Evolutionary conservation across 2,797 vertebrate species (phyloP).

Genomic region (Psittacula derbiana): DNA sequence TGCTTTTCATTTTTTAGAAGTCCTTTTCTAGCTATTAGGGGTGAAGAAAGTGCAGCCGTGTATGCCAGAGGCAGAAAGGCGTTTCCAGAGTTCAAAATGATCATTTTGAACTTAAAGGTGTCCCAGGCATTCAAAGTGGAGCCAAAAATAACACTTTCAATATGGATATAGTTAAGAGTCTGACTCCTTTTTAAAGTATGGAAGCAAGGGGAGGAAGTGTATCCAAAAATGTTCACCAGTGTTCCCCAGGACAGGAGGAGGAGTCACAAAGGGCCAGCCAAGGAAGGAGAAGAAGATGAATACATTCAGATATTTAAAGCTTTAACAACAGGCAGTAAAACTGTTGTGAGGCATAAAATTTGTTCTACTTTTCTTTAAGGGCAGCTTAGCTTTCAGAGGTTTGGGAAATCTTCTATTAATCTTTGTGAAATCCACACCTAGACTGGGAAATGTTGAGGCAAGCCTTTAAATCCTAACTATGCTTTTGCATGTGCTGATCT

Average conservation of each 20-base stretch:
- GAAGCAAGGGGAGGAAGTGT: neutral
- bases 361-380: slow-evolving; percentile 6
- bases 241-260: neutral
- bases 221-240: neutral
- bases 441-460: slow-evolving; percentile 38
- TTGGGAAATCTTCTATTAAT: slow-evolving; percentile 10
- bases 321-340: slow-evolving; percentile 2
- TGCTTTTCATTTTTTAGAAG: neutral
- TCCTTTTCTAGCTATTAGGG: neutral
- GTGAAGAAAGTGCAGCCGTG: neutral
- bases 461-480: slow-evolving; percentile 65
- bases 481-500: neutral
- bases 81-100: neutral
- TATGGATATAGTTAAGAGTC: neutral
- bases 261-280: neutral
- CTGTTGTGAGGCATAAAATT: neutral
- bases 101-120: neutral
- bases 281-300: neutral
- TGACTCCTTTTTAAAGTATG: neutral
- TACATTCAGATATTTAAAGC: neutral
- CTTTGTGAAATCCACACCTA: slow-evolving; percentile 20
- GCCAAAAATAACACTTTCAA: slow-evolving; percentile 2
- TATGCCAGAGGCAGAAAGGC: neutral
- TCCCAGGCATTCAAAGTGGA: neutral
- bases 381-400: slow-evolving; percentile 7